phyloP scores from a whole-genome alignment of 1,140 invertebrate species.

The Centruroides vittatus region DNA sequence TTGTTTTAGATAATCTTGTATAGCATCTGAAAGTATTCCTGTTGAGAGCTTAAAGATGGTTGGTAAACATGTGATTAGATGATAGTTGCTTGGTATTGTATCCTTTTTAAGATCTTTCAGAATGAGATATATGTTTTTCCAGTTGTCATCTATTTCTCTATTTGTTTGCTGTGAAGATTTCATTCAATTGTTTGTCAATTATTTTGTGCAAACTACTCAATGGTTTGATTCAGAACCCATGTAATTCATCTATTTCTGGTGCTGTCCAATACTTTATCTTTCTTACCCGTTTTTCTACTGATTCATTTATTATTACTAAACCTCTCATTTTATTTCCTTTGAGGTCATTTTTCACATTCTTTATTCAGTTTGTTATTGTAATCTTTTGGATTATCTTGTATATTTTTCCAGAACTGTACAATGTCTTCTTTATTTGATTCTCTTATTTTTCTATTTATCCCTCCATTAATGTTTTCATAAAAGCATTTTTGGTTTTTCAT shows the following conservation, averaged over 20 bases:
- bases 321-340: too few relatives aligned
- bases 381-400: too few relatives aligned
- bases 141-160: neutral
- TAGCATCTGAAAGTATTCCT: neutral
- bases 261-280: conserved; percentile 12
- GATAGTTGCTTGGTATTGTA: neutral
- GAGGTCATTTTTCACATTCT: too few relatives aligned
- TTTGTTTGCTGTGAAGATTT: neutral
- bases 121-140: neutral
- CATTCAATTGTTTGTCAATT: neutral
- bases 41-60: neutral
- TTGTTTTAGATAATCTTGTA: neutral
- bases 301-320: too few relatives aligned
- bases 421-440: too few relatives aligned
- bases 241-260: neutral
- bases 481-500: too few relatives aligned
- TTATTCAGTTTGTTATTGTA: too few relatives aligned
- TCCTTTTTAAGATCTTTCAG: neutral
- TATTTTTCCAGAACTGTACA: too few relatives aligned
- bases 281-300: neutral
- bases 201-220: neutral
- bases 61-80: neutral
- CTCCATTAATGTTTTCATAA: too few relatives aligned
- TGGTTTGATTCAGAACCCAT: neutral
- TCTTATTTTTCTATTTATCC: too few relatives aligned